Conservation (phyloP, 2,797 vertebrate species). For the Channa striata region DNA sequence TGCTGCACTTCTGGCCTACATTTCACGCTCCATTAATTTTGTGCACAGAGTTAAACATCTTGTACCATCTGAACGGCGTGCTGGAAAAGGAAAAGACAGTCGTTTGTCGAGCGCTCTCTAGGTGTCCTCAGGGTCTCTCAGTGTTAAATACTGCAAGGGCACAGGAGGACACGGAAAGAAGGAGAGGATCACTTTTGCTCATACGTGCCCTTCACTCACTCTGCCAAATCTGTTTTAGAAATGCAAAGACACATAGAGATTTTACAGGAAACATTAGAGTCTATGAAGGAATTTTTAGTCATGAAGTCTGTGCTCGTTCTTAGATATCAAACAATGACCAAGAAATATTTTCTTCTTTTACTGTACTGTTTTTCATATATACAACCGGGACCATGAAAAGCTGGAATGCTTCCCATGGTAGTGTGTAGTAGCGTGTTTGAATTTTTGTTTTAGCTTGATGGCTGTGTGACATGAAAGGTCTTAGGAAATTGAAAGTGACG, state of each 20-base stretch:
- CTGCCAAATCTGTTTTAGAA: not conserved
- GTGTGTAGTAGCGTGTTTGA: constrained; percentile 46
- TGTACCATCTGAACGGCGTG: constrained; percentile 41
- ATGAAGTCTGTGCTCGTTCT: not conserved
- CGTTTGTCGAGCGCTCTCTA: constrained; percentile 51
- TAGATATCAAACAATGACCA: not conserved
- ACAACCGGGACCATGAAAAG: constrained; percentile 9
- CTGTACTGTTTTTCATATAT: not conserved
- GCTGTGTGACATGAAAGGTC: constrained; percentile 83
- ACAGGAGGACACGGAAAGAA: constrained; percentile 15
- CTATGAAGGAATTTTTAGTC: not conserved
- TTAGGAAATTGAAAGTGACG: constrained; percentile 87
- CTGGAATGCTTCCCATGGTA: not conserved
- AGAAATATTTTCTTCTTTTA: not conserved
- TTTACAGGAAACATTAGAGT: not conserved
- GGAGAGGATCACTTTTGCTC: constrained; percentile 42
- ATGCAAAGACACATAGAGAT: not conserved
- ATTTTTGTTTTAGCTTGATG: constrained; percentile 69
- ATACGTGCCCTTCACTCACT: not conserved
- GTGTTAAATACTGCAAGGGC: constrained; percentile 45
- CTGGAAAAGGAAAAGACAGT: constrained; percentile 65
- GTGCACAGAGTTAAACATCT: constrained; percentile 73
- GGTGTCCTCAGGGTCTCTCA: constrained; percentile 54
- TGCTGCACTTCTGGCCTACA: constrained; percentile 73
- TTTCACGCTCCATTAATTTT: constrained; percentile 82